These are phyloP conservation scores for Drosophila kuntzei DNA, from an alignment of 2,888 invertebrate genomes.

Conservation along the genomic window DNA sequence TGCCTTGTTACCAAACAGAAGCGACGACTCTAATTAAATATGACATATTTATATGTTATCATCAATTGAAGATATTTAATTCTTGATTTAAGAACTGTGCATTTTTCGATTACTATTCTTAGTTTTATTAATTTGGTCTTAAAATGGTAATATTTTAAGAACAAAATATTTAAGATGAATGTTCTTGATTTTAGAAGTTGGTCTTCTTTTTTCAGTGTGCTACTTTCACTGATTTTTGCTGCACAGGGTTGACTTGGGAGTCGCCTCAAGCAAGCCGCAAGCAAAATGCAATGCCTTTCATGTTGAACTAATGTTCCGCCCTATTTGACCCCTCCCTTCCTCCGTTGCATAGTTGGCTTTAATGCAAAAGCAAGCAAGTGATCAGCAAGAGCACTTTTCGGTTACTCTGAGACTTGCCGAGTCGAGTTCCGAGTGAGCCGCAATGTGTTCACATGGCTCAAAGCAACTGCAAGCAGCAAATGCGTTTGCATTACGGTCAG, in stretches of 20 bases:
- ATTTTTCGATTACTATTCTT: too few species aligned
- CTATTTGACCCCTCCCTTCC: neutral
- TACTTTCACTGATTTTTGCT: constrained; percentile 64
- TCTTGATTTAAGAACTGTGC: too few species aligned
- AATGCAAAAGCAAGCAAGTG: constrained; percentile 56
- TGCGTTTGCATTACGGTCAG: constrained; percentile 77
- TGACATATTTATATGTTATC: too few species aligned
- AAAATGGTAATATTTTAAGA: too few species aligned
- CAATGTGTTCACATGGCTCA: constrained; percentile 45
- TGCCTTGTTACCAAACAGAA: too few species aligned
- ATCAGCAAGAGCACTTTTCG: constrained; percentile 51
- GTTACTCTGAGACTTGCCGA: constrained; percentile 23
- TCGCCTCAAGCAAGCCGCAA: constrained; percentile 69
- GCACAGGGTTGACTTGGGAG: constrained; percentile 37
- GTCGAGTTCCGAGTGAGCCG: constrained; percentile 27
- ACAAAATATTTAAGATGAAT: too few species aligned
- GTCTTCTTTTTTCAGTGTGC: too few species aligned
- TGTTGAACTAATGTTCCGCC: constrained; percentile 50
- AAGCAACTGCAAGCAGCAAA: constrained; percentile 61
- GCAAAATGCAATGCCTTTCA: constrained; percentile 75
- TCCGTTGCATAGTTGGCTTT: constrained; percentile 5
- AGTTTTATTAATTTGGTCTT: too few species aligned
- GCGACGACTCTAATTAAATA: too few species aligned
- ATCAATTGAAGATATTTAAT: too few species aligned
- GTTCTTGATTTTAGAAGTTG: too few species aligned